Base-by-base conservation (phyloP, 2,888 invertebrate genomes). In the Leptinotarsa haldemani region DNA sequence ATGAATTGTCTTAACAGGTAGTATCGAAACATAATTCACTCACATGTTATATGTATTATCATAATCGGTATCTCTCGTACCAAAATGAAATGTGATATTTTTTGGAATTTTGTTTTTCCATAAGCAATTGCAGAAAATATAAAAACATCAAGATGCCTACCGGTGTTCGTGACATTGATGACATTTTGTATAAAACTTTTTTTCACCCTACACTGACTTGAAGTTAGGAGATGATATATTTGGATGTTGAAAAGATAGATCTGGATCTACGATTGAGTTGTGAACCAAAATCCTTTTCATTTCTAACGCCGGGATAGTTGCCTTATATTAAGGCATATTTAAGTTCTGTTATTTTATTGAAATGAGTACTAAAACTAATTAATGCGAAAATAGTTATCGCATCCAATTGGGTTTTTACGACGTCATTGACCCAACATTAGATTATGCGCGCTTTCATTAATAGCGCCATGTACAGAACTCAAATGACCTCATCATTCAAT, bases 401-500 rank as follows among this genome's bases (percentile, higher is more conserved):
- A 20, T 40, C n/a, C 30, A 61, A 61, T 61, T 61, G 40, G 7
- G 61, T 15, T 61, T 61, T 40, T 61, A 61, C 9, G 16, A 30
- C 30, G 13, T 25, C 61, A 30, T 30, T 61, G 61, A 61, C 30
- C 61, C n/a, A 61, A 5, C 30, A n/a, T 56, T 30, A 25, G 15
- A 61, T 61, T 40, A 61, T 16, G 30, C 22, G 16, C 1, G 61
- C 61, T 61, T 40, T 61, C n/a, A 56, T 22, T 61, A 61, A 61
- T 61, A 40, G 61, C 25, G 16, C 1, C 30, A 61, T 61, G 16
- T 61, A n/a, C 61, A 61, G 25, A 61, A 40, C 40, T 30, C 30
- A 61, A 61, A 61, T 30, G 40, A 61, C 40, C 61, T 13, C 25
- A 61, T 40, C 9, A 61, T 40, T 56, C 56, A 56, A 22, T 56